These are phyloP conservation scores for Carapus acus DNA, from an alignment of 2,797 vertebrate genomes.

Conservation along the genomic window DNA sequence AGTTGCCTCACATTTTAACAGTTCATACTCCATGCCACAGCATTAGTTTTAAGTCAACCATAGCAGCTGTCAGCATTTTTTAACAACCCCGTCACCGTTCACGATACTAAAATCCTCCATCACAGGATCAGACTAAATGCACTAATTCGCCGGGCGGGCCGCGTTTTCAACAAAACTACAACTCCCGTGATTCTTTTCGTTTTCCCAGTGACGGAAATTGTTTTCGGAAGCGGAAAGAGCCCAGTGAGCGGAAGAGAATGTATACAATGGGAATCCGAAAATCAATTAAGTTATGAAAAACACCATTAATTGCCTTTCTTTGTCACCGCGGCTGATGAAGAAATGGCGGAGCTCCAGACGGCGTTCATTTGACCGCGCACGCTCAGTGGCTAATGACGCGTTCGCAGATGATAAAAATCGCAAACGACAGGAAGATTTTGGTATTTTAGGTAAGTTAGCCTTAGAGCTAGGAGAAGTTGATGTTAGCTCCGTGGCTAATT, in stretches of 20 bases:
- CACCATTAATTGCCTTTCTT: conserved; percentile 82
- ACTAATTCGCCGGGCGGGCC: too few species aligned
- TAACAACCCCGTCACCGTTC: too few species aligned
- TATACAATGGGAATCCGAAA: conserved; percentile 69
- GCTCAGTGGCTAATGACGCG: conserved; percentile 20
- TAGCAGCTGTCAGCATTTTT: too few species aligned
- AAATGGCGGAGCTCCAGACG: conserved; percentile 72
- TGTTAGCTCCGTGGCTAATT: conserved; percentile 53
- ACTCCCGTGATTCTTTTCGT: conserved; percentile 25
- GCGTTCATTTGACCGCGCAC: conserved; percentile 33
- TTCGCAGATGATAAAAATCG: conserved; percentile 18
- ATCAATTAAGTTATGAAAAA: conserved; percentile 85
- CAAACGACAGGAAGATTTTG: conserved; percentile 54
- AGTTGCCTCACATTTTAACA: too few species aligned
- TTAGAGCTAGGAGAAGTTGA: conserved; percentile 51
- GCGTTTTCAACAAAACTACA: conserved; percentile 42
- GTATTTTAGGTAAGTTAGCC: conserved; percentile 66
- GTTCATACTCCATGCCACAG: too few species aligned
- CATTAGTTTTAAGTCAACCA: too few species aligned
- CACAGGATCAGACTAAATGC: too few species aligned
- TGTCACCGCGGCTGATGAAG: conserved; percentile 69
- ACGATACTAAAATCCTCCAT: too few species aligned
- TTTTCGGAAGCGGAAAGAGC: conserved; percentile 63
- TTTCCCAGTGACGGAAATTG: conserved; percentile 37
- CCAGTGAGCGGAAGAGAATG: conserved; percentile 45